Base-by-base conservation (phyloP, 2,888 invertebrate species). In the Leptopilina drosophilae region DNA sequence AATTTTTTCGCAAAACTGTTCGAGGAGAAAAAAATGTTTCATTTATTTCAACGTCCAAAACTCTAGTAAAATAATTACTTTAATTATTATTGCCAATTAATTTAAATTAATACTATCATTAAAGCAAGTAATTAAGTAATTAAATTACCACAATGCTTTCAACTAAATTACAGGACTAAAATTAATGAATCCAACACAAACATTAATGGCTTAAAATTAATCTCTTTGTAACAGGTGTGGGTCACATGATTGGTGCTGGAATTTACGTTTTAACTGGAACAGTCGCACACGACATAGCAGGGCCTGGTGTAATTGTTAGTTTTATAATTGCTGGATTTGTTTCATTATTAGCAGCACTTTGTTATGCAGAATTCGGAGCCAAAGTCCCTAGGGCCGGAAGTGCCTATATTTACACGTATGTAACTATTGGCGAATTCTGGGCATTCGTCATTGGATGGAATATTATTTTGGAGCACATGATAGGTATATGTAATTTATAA, bases 361-460 rank as follows among this genome's bases (percentile, higher is more conserved):
- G 98, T 88, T 98, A 97, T 89, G 97, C 98, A 0, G 98, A 97
- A 92, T 97, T 97, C 86, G 98, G 97, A 0, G 96, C 97, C 0
- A 93, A 96, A 81, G 95, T 97, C 65, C 98, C 98, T 0, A 95
- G 97, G 92, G 97, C 97, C 4, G 98, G 98, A 0, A 98, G 98
- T 65, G 98, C 98, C 1, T 98, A 98, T 90, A 96, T 97, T 20
- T 98, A 98, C 92, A 98, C 97, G 7, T 98, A 98, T 89, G 96
- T 98, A 78, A 96, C 97, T 85, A 95, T 98, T 80, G 98, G 98
- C 15, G 98, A 98, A 91, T 96, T 98, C 89, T 96, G 97, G 96
- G 98, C 98, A 0, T 98, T 98, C 88, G 95, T 97, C 77, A 98
- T 98, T 87, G 98, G 98, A 40, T 98, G 98, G 98, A 98, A 98